Evolutionary conservation across 2,888 invertebrate species (phyloP), one percentile per base, ranked within the genome.

Genomic region (Dryobotodes eremita): DNA sequence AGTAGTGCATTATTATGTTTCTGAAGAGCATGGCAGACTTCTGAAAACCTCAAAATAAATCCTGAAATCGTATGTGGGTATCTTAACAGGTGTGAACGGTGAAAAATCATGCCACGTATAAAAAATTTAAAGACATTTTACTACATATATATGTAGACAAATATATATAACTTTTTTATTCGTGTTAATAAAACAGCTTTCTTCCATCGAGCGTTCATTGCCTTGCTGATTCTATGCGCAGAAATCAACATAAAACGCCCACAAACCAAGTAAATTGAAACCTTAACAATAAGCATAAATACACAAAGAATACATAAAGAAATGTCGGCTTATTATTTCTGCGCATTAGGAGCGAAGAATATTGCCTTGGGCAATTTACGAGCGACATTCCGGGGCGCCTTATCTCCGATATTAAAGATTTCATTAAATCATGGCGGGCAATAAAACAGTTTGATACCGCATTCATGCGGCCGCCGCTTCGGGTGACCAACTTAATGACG

Each of bases 401-500:
- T 96, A 96, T 96, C 96, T 96, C 88, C 93, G 92, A 95, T 96
- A 96, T 96, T 95, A 96, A 95, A 95, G 95, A 96, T 96, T 96
- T 97, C 96, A 97, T 97, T 97, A 97, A 96, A 96, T 97, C 96
- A 96, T 95, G 93, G 93, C 90, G 86, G 89, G 90, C 94, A 96
- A 96, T 96, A 96, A 97, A 97, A 96, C 96, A 96, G 96, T 96
- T 96, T 96, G 96, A 96, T 95, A 95, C 94, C 95, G 94, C 94
- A 93, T 93, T 95, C 94, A 95, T 93, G 93, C 90, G 91, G 91
- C 90, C 88, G 84, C 89, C 91, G 93, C 93, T 91, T 94, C 94
- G 94, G 94, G 95, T 95, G 95, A 94, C 95, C 94, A 92, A 93
- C 89, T 94, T 96, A 96, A 96, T 95, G 96, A 96, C 94, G 93